These are phyloP conservation scores for Enteromius thamalakanensis DNA, from an alignment of 2,797 vertebrate genomes.

Conservation along the genomic window DNA sequence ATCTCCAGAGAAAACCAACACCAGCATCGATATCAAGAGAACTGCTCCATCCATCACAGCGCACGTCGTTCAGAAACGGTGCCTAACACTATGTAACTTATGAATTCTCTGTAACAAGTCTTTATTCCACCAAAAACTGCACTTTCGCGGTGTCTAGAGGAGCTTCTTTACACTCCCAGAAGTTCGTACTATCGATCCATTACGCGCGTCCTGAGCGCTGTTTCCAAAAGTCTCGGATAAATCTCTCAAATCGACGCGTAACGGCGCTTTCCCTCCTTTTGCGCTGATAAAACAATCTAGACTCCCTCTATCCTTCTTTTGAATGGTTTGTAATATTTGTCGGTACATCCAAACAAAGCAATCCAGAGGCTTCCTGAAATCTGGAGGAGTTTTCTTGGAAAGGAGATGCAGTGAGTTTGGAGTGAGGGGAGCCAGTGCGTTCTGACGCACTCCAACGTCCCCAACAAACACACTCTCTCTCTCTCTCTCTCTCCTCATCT, in stretches of 20 bases:
- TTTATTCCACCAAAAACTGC: slow-evolving; percentile 44
- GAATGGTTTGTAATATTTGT: slow-evolving; percentile 29
- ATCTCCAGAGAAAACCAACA: slow-evolving; percentile 48
- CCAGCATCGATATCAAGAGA: slow-evolving; percentile 50
- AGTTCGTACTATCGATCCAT: slow-evolving; percentile 61
- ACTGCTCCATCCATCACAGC: slow-evolving; percentile 48
- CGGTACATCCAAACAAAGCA: slow-evolving; percentile 48
- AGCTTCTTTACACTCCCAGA: slow-evolving; percentile 36
- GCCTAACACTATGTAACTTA: slow-evolving; percentile 5
- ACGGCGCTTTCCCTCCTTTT: slow-evolving; percentile 20
- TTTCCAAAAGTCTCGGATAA: slow-evolving; percentile 30
- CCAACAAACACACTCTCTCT: not conserved
- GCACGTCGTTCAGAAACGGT: not conserved
- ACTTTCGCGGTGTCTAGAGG: slow-evolving; percentile 29
- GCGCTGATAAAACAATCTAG: slow-evolving; percentile 26
- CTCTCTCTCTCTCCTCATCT: not conserved
- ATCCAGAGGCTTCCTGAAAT: slow-evolving; percentile 18
- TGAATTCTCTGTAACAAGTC: slow-evolving; percentile 33
- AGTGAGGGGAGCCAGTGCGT: slow-evolving; percentile 48
- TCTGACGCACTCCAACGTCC: slow-evolving; percentile 34
- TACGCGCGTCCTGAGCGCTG: slow-evolving; percentile 27
- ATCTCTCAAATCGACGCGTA: slow-evolving; percentile 28
- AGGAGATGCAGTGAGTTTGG: slow-evolving; percentile 35
- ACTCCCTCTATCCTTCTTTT: slow-evolving; percentile 25
- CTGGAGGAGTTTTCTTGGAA: slow-evolving; percentile 46